Evolutionary conservation across 2,888 invertebrate genomes (phyloP).

Genomic region (Tetranychus piercei): DNA sequence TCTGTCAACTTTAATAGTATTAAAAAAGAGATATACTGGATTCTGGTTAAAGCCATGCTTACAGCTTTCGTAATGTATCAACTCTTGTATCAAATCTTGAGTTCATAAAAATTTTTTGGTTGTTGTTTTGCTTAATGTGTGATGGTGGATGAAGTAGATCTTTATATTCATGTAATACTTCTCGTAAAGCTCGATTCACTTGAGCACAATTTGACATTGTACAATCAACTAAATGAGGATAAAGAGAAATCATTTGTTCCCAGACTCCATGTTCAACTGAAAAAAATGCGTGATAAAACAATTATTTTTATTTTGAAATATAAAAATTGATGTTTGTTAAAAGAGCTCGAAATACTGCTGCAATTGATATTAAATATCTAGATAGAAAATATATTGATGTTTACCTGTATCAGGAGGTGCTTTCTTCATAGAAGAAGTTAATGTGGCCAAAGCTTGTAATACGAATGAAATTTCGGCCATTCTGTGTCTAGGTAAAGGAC

Average conservation of each 20-base stretch:
- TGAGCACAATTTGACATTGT: conserved; percentile 59
- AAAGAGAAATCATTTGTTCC: conserved; percentile 76
- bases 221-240: conserved; percentile 71
- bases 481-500: conserved; percentile 70
- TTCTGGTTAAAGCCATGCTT: too few relatives aligned
- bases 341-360: not conserved
- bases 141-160: conserved; percentile 42
- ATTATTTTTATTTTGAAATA: not conserved
- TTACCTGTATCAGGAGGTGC: conserved; percentile 50
- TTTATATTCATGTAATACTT: conserved; percentile 69
- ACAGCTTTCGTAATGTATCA: too few relatives aligned
- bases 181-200: conserved; percentile 57
- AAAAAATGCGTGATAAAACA: conserved; percentile 28
- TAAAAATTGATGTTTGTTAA: conserved; percentile 9
- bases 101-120: not conserved
- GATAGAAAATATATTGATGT: not conserved
- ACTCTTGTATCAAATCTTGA: too few relatives aligned
- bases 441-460: conserved; percentile 74
- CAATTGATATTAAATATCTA: not conserved
- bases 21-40: too few relatives aligned
- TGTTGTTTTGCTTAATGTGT: not conserved
- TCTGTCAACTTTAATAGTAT: too few relatives aligned
- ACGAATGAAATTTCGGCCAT: conserved; percentile 90
- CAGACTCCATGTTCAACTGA: conserved; percentile 70
- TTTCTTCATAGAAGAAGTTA: conserved; percentile 76